Conservation (phyloP, 2,888 invertebrate species). For the Agrochola circellaris region DNA sequence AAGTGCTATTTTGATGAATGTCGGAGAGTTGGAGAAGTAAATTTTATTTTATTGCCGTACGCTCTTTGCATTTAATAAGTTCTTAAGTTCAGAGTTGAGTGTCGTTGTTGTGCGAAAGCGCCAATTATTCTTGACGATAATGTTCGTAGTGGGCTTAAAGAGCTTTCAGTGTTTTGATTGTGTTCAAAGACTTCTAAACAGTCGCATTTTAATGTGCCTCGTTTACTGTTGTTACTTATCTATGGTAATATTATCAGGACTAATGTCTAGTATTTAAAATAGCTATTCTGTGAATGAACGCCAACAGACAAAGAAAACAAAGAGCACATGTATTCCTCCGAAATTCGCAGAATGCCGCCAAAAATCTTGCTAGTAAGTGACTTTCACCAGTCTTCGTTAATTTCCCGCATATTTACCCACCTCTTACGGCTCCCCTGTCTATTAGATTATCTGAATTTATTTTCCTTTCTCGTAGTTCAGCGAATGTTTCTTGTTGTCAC, state of each 20-base stretch:
- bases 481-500: conserved; percentile 71
- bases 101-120: conserved; percentile 52
- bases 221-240: conserved; percentile 47
- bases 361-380: conserved; percentile 31
- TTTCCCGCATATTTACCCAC: conserved; percentile 81
- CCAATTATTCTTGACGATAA: conserved; percentile 58
- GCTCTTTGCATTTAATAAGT: conserved; percentile 55
- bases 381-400: conserved; percentile 78
- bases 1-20: conserved; percentile 60
- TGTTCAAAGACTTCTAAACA: conserved; percentile 41
- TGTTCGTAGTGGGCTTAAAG: conserved; percentile 46
- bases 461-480: conserved; percentile 71
- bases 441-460: conserved; percentile 85
- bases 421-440: conserved; percentile 73
- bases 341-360: conserved; percentile 23
- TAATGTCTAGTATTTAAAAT: conserved; percentile 30
- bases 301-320: conserved; percentile 16
- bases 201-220: conserved; percentile 39
- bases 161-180: conserved; percentile 54
- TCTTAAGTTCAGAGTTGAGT: conserved; percentile 51
- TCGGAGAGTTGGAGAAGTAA: conserved; percentile 41
- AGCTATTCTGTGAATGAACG: background rate
- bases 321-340: conserved; percentile 10
- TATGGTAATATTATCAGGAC: conserved; percentile 33
- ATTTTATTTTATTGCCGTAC: conserved; percentile 60